These are phyloP conservation scores for Papilio demoleus DNA, from an alignment of 2,888 invertebrate species.

Conservation along the genomic window DNA sequence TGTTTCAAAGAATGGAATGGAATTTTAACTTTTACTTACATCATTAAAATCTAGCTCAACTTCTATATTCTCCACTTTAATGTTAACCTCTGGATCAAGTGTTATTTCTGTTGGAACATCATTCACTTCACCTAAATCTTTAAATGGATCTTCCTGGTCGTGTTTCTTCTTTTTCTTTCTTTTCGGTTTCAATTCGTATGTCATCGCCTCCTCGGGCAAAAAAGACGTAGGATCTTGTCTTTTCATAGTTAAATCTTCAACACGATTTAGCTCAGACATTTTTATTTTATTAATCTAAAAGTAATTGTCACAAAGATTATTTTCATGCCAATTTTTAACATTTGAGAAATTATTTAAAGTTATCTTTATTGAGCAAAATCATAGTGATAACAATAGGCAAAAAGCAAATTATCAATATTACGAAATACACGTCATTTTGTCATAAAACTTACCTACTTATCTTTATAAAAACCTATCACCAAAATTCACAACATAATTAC, in stretches of 20 bases:
- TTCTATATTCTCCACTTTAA: slow-evolving; percentile 77
- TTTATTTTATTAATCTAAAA: slow-evolving; percentile 42
- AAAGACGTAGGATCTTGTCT: slow-evolving; percentile 72
- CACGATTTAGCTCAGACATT: slow-evolving; percentile 44
- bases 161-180: slow-evolving; percentile 70
- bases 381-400: slow-evolving; percentile 2
- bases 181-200: slow-evolving; percentile 72
- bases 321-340: too few relatives aligned
- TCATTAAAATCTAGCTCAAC: slow-evolving; percentile 76
- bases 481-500: slow-evolving; percentile 53
- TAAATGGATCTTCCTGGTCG: slow-evolving; percentile 70
- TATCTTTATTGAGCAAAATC: not conserved
- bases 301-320: too few relatives aligned
- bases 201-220: slow-evolving; percentile 74
- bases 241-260: slow-evolving; percentile 43
- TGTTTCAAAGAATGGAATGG: too few relatives aligned
- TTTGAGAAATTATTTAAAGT: not conserved
- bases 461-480: slow-evolving; percentile 52
- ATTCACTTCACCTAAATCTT: slow-evolving; percentile 62
- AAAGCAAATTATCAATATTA: slow-evolving; percentile 39
- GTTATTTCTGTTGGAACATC: slow-evolving; percentile 47
- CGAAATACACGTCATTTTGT: slow-evolving; percentile 70
- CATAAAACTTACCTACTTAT: slow-evolving; percentile 65
- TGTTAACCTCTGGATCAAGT: slow-evolving; percentile 71
- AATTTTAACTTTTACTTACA: too few relatives aligned